These are phyloP conservation scores for Climacteris rufus DNA, from an alignment of 2,113 vertebrate genomes.

Conservation along the genomic window DNA sequence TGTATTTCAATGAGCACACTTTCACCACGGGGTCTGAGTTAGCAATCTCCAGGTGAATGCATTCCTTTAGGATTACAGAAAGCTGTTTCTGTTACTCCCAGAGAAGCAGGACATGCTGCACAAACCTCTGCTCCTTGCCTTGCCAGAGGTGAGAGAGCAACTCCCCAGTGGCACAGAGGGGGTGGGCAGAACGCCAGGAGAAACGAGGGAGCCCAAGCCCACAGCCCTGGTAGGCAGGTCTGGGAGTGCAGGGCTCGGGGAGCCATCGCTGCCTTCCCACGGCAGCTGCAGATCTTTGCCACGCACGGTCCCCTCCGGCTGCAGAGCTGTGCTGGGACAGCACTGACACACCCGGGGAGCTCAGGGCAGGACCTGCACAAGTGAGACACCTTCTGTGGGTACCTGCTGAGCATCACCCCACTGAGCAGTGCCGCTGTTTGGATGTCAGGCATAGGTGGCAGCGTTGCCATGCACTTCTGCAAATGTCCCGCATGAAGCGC, in stretches of 20 bases:
- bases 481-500: background rate
- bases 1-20: background rate
- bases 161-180: background rate
- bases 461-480: accelerated
- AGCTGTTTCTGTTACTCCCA: background rate
- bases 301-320: accelerated
- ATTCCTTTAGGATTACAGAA: background rate
- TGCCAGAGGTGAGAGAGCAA: background rate
- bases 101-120: background rate
- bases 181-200: background rate
- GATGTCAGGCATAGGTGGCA: accelerated
- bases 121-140: background rate
- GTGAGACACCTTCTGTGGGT: background rate
- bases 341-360: no score
- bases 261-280: background rate
- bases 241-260: background rate
- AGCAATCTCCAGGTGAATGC: background rate
- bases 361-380: background rate
- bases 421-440: background rate
- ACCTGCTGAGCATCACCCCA: background rate
- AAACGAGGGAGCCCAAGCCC: accelerated
- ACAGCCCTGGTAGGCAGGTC: accelerated
- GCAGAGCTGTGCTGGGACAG: background rate
- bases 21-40: conserved; percentile 6
- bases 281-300: background rate